Evolutionary conservation across 1,140 invertebrate genomes (phyloP).

Genomic region (Ganaspis sp.): DNA sequence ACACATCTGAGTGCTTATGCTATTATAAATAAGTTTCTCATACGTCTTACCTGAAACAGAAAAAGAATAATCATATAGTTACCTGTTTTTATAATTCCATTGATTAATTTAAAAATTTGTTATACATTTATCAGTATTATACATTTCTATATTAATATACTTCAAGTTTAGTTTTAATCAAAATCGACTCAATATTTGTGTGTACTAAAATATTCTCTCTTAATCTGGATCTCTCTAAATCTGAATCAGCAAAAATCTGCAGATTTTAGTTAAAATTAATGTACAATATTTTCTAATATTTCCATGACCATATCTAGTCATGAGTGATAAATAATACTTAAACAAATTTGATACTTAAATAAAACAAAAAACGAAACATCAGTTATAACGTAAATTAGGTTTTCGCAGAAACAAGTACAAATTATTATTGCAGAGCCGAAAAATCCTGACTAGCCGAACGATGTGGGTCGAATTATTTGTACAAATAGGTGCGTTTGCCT

Average conservation of each 20-base stretch:
- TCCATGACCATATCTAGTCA: neutral
- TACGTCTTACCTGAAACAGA: slow-evolving; percentile 37
- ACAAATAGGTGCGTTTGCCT: slow-evolving; percentile 67
- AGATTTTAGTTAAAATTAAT: too few relatives aligned
- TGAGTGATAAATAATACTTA: too few relatives aligned
- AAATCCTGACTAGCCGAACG: slow-evolving; percentile 59
- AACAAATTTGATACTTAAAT: slow-evolving; percentile 6
- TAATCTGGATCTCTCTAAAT: too few relatives aligned
- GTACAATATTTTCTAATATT: neutral
- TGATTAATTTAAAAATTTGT: too few relatives aligned
- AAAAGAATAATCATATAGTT: slow-evolving; percentile 4
- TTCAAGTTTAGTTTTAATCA: too few relatives aligned
- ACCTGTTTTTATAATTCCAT: too few relatives aligned
- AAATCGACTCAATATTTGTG: too few relatives aligned
- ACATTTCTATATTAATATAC: too few relatives aligned
- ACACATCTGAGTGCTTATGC: too few relatives aligned
- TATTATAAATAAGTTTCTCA: neutral
- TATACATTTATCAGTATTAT: too few relatives aligned
- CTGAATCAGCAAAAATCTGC: too few relatives aligned
- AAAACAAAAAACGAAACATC: neutral
- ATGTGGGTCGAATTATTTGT: slow-evolving; percentile 68
- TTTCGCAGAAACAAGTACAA: slow-evolving; percentile 63
- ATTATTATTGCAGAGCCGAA: slow-evolving; percentile 65
- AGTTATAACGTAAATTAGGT: slow-evolving; percentile 48
- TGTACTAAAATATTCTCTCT: too few relatives aligned